Base-by-base conservation (phyloP, 1,140 invertebrate species). In the Penaeus japonicus region DNA sequence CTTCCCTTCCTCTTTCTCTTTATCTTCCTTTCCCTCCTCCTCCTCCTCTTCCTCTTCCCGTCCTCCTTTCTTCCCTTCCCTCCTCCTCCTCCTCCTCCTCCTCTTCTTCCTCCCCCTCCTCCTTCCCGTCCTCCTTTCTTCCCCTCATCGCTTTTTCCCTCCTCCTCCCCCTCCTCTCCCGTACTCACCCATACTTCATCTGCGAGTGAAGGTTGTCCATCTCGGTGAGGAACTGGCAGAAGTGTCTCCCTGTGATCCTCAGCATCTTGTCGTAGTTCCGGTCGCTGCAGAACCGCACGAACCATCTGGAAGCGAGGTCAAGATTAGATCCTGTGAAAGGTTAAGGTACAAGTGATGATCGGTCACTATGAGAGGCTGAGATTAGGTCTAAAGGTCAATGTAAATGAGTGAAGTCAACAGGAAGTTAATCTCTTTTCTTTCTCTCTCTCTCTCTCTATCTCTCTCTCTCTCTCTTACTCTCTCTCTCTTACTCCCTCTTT, bases 201-300 rank as follows among this genome's bases (percentile, higher is more conserved):
- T 88, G 86, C 5, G 86, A 83, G 54, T 88, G 86, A 1, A 88
- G 32, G 32, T 88, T 88, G 70, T 88, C 86, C 86, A 88, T 88
- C 55, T 88, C 86, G 32, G 59, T 88, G 47, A 88, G 59, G n/a
- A 88, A 75, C 53, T 88, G 86, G 27, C 86, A 88, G 65, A 88
- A 88, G 65, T 83, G 80, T 30, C 86, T 17, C 5, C 86, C 86
- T 0, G 86, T 88, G 0, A 77, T 81, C 53, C 81, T 75, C 17
- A 88, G 86, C 86, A 88, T 88, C 70, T 88, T 88, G 70, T 88
- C 86, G 62, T 88, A 88, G 35, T 75, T 24, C 70, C 83, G 78
- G 70, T 88, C 80, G 70, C 81, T 82, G 73, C 86, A 88, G 86
- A 83, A 88, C 70, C 86, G 20, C 30, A 88, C 86, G 86, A 88